Base-by-base conservation (phyloP, 2,888 invertebrate genomes). In the Drosophila buzzatii region DNA sequence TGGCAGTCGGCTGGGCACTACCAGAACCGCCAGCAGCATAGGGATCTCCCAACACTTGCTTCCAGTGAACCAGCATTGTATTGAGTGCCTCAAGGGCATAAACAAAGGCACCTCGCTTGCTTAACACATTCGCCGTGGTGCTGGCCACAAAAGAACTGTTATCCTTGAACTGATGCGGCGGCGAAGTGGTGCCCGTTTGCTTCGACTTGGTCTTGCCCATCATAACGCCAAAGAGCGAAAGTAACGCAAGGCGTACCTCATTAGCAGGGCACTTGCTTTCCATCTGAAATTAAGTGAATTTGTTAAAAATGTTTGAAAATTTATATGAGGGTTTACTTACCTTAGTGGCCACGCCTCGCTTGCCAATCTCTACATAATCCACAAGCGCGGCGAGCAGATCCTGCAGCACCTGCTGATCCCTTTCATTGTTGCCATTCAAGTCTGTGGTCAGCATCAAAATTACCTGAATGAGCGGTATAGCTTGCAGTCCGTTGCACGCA, bases 381-480 rank as follows among this genome's bases (percentile, higher is more conserved):
- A 98, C 95, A 3, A 98, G 93, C 0, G 96, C 95, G 18, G 95
- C 94, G 1, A 98, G 94, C 6, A 98, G 93, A 0, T 95, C 95
- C 81, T 97, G 97, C 20, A 98, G 94, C 37, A 97, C 96, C 0
- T 95, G 94, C 82, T 96, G 95, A 92, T 98, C 97, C 49, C 95
- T 94, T 90, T 97, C 98, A 39, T 96, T 96, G 85, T 96, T 96
- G 0, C 97, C 96, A 92, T 98, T 98, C 33, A 98, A 94, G 92
- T 98, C 98, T 10, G 96, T 96, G 0, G 97, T 97, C 60, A 98
- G 93, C 96, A 98, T 98, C 12, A 98, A 94, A 5, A 98, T 95
- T 76, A 97, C 97, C 95, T 99, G 98, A 92, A 99, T 96, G 90
- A 97, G 97, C 0, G 99, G 98, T 91, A 99, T 97, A 23, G 97